A percentile compares a stretch with the other conserved stretches of the same genome.
These are phyloP conservation scores for Ascidia mentula DNA, from an alignment of 23 tunicate species.

Conservation along the genomic window DNA sequence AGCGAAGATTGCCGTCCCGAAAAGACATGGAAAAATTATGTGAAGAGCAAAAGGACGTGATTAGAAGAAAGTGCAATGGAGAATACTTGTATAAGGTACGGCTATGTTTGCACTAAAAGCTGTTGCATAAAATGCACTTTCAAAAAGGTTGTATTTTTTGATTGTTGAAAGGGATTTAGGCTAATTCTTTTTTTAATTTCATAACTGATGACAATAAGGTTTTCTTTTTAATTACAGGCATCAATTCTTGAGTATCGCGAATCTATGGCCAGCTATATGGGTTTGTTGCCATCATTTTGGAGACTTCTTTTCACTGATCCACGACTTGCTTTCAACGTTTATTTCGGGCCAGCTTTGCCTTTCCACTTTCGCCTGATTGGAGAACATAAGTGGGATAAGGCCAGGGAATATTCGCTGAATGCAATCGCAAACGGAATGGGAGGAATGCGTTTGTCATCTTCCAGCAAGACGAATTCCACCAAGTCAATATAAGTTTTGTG, in stretches of 20 bases:
- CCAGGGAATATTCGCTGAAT: neutral
- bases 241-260: constrained; percentile 39
- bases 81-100: constrained; percentile 12
- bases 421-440: neutral
- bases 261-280: constrained; percentile 36
- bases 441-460: neutral
- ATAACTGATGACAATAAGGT: no score
- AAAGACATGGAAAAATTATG: constrained; percentile 26
- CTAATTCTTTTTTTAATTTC: no score
- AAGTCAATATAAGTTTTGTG: no score
- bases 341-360: constrained; percentile 55
- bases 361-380: constrained; percentile 59
- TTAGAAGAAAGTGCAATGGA: constrained; percentile 16
- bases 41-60: neutral
- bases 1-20: constrained; percentile 33
- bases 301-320: constrained; percentile 59
- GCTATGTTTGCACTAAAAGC: no score
- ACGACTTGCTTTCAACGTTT: constrained; percentile 30
- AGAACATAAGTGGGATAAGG: neutral
- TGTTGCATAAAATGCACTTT: no score
- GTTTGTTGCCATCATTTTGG: constrained; percentile 22
- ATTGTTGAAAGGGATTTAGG: no score
- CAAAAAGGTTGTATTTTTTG: no score
- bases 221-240: constrained; percentile 12
- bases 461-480: no score